A percentile compares a stretch with the other conserved stretches of the same genome.
Conservation (phyloP, 2,113 vertebrate genomes). For the Lucifuga dentata region DNA sequence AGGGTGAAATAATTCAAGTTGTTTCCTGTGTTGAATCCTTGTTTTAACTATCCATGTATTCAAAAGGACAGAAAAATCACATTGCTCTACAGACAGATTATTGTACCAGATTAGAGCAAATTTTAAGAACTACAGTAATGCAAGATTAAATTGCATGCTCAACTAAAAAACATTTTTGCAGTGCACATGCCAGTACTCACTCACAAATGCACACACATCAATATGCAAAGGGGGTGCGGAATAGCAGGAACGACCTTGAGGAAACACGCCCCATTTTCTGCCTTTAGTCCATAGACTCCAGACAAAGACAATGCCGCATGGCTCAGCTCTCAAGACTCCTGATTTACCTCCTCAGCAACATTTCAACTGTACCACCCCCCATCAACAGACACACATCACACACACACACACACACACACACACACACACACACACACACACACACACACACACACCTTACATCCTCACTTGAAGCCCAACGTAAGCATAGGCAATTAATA, state of each 20-base stretch:
- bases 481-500: constrained; percentile 61
- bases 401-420: constrained; percentile 1
- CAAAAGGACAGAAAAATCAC: no score
- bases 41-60: no score
- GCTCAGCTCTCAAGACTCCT: constrained; percentile 55
- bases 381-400: neutral
- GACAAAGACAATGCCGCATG: constrained; percentile 74
- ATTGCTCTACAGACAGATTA: no score
- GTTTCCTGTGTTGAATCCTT: no score
- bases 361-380: constrained; percentile 19
- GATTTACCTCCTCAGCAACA: constrained; percentile 68
- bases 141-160: no score
- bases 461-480: constrained; percentile 16
- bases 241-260: constrained; percentile 69
- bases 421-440: neutral
- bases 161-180: neutral
- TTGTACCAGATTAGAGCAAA: no score
- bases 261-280: constrained; percentile 33
- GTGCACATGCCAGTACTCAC: neutral
- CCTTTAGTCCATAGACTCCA: constrained; percentile 51
- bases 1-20: no score
- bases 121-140: no score
- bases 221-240: constrained; percentile 38
- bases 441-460: constrained; percentile 5
- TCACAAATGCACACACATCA: constrained; percentile 6